Percentiles rank a stretch among this genome's conserved stretches.
Conservation (phyloP, 2,113 vertebrate species). For the Podarcis raffonei region DNA sequence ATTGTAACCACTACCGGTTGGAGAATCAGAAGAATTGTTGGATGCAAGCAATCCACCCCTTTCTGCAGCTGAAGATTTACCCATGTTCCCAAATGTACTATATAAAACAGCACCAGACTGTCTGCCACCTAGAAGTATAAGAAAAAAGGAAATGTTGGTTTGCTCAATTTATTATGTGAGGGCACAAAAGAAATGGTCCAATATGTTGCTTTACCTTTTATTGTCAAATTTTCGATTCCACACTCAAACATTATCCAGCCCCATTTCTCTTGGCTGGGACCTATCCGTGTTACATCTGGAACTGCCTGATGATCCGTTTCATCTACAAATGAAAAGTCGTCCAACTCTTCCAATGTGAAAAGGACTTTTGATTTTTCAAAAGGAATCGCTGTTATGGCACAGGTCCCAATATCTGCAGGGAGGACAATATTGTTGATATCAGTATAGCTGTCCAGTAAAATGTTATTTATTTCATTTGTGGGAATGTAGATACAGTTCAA, state of each 20-base stretch:
- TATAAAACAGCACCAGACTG: slow-evolving; percentile 94
- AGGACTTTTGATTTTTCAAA: slow-evolving; percentile 99
- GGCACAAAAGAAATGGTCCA: neutral
- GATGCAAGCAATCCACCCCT: slow-evolving; percentile 86
- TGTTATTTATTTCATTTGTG: too few relatives aligned
- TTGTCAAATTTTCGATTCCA: slow-evolving; percentile 95
- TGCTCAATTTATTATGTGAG: neutral
- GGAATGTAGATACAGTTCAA: too few relatives aligned
- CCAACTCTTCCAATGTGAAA: slow-evolving; percentile 94
- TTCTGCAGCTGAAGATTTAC: slow-evolving; percentile 79
- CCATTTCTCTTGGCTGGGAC: slow-evolving; percentile 91
- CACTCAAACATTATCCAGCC: slow-evolving; percentile 99
- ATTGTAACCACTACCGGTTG: slow-evolving; percentile 97
- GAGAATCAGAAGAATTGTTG: slow-evolving; percentile 94
- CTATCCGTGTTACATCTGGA: slow-evolving; percentile 82
- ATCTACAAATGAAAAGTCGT: slow-evolving; percentile 93
- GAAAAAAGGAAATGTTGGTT: neutral
- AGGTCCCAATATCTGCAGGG: slow-evolving; percentile 88
- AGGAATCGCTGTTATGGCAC: slow-evolving; percentile 96
- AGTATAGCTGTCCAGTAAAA: too few relatives aligned
- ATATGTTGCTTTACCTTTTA: slow-evolving; percentile 84
- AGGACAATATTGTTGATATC: slow-evolving; percentile 24
- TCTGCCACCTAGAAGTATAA: slow-evolving; percentile 78
- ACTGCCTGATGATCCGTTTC: slow-evolving; percentile 85
- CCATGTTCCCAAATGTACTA: slow-evolving; percentile 90